Evolutionary conservation across 2,888 invertebrate genomes (phyloP), one percentile per base, ranked within the genome.

Genomic region (Drosophila mimica): DNA sequence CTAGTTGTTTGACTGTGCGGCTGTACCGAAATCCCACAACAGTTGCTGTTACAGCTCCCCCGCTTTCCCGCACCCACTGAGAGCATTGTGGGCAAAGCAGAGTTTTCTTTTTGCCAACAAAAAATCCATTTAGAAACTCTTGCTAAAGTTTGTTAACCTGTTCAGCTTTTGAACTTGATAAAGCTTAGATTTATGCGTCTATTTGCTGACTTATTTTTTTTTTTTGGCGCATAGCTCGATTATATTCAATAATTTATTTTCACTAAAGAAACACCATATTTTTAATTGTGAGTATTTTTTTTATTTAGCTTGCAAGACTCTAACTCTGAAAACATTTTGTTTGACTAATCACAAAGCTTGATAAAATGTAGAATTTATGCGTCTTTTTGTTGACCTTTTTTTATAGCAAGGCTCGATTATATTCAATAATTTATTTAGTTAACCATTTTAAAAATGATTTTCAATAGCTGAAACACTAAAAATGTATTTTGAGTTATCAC

Each of bases 11-110:
- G 49, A 17, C 43, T 57, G 43, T 70, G 52, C 33, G 43, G 58
- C 51, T 66, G 52, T 40, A 64, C 8, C 58, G 38, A 43, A 73
- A 71, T 60, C 73, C 71, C 79, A 40, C 69, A 78, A 68, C 56
- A 48, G 52, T 38, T 53, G 20, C 38, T n/a, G 25, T n/a, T 8
- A 30, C 17, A 40, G 20, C 56, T 36, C 48, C 20, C 28, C 4
- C 28, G 9, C 15, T 30, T 2, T 58, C 59, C 49, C 57, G n/a
- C 25, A 25, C 25, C 25, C 25, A 25, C 25, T 25, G 8, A 15
- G 34, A 30, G n/a, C 13, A 30, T 40, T 38, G 28, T n/a, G n/a
- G 28, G 7, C 28, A 4, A n/a, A 56, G n/a, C 40, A 4, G 4
- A 15, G 13, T 30, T 36, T 9, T 43, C 6, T 38, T 43, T 13